Percentiles rank a stretch among this genome's conserved stretches.
Conservation (phyloP, 92 coral and sea anemone genomes). For the Epizoanthus fatuus region DNA sequence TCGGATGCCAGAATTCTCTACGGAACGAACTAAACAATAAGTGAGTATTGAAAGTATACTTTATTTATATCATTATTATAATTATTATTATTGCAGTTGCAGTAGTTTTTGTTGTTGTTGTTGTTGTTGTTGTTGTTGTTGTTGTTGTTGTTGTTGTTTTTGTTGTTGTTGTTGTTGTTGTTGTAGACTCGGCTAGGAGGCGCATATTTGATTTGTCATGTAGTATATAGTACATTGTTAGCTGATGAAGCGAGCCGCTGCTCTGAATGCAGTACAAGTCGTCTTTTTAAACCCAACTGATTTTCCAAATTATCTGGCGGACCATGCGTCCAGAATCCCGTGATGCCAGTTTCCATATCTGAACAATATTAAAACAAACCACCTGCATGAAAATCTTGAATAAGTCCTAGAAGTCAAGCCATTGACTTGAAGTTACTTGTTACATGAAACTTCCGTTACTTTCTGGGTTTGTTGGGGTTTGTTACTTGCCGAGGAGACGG, state of each 20-base stretch:
- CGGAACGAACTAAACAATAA: too few relatives aligned
- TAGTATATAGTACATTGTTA: background rate
- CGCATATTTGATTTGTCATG: background rate
- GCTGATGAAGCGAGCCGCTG: background rate
- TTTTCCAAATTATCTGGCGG: background rate
- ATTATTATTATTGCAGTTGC: too few relatives aligned
- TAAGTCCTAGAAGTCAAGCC: background rate
- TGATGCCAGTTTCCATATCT: background rate
- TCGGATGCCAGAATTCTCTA: too few relatives aligned
- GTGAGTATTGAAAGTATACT: too few relatives aligned
- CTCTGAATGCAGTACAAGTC: background rate
- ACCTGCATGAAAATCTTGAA: background rate
- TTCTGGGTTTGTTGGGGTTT: background rate
- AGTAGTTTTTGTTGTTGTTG: too few relatives aligned
- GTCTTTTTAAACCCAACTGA: background rate
- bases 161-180: too few relatives aligned
- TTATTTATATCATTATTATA: too few relatives aligned
- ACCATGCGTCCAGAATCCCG: background rate
- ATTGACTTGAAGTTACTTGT: background rate
- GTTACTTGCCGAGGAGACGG: background rate
- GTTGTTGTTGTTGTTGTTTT: too few relatives aligned
- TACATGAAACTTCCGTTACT: background rate
- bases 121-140: too few relatives aligned
- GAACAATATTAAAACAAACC: background rate
- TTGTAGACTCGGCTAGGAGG: background rate